phyloP scores from a whole-genome alignment of 1,140 invertebrate genomes.

The Zaprionus kolodkinae region DNA sequence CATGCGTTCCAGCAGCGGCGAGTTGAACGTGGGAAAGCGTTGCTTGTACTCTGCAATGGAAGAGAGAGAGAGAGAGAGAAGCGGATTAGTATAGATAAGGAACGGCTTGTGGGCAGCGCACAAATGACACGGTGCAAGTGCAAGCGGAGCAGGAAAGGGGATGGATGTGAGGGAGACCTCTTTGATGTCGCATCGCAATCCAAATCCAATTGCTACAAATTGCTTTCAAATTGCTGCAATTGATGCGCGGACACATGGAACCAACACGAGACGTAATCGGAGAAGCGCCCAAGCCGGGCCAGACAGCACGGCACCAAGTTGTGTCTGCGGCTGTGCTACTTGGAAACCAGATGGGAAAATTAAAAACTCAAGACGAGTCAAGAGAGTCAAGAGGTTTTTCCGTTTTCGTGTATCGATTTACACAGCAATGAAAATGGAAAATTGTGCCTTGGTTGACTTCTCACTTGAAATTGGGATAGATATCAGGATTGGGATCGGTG shows the following conservation, averaged over 20 bases:
- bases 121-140: conserved; percentile 28
- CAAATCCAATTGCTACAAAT: conserved; percentile 35
- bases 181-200: conserved; percentile 36
- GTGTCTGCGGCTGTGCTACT: conserved; percentile 41
- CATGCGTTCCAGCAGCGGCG: conserved; percentile 85
- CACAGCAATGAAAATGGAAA: conserved; percentile 18
- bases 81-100: conserved; percentile 16
- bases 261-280: conserved; percentile 35
- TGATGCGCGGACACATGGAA: conserved; percentile 18
- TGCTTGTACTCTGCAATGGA: conserved; percentile 74
- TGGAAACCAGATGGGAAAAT: conserved; percentile 78
- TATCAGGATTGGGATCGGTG: neutral
- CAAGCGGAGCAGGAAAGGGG: neutral
- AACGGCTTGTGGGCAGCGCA: neutral
- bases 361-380: conserved; percentile 17
- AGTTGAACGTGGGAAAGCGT: conserved; percentile 77
- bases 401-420: conserved; percentile 71
- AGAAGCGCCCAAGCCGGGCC: conserved; percentile 11
- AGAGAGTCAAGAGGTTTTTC: conserved; percentile 70
- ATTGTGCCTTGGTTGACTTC: neutral
- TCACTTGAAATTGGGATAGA: neutral
- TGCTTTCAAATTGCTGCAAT: conserved; percentile 49
- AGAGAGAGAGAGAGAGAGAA: neutral
- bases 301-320: conserved; percentile 55
- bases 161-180: neutral